These are phyloP conservation scores for Epirrhoe alternata DNA, from an alignment of 2,888 invertebrate genomes.

Conservation along the genomic window DNA sequence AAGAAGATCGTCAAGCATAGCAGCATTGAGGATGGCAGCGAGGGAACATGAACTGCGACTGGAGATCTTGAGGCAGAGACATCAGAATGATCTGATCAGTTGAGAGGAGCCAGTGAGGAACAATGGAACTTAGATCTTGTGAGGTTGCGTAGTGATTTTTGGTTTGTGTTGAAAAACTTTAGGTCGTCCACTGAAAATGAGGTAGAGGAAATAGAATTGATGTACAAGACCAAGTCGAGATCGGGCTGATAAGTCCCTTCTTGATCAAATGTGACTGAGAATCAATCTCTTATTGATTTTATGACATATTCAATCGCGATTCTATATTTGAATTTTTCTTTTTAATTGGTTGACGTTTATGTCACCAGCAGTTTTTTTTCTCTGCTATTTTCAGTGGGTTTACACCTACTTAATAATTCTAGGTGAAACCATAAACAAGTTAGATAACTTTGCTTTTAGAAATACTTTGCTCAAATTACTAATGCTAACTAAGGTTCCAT, in stretches of 20 bases:
- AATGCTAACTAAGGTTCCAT: not conserved
- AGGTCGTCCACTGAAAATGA: not conserved
- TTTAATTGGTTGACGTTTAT: not conserved
- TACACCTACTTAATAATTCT: too few species aligned
- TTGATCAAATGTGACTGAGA: too few species aligned
- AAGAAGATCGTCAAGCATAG: conserved; percentile 94
- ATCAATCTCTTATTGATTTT: too few species aligned
- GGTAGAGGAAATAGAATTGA: not conserved
- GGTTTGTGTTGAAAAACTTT: not conserved
- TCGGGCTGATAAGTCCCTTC: too few species aligned
- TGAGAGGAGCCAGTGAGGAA: conserved; percentile 72
- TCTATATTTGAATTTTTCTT: not conserved
- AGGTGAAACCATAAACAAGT: not conserved
- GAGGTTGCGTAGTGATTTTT: conserved; percentile 5
- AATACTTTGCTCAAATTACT: conserved; percentile 1
- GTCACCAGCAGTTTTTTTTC: not conserved
- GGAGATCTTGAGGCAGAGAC: conserved; percentile 92
- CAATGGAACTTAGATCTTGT: conserved; percentile 11
- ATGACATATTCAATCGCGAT: too few species aligned
- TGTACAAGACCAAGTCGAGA: too few species aligned
- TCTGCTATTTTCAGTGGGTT: not conserved
- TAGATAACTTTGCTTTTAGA: not conserved
- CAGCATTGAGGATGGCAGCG: conserved; percentile 93
- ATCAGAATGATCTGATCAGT: conserved; percentile 91
- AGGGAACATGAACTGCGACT: conserved; percentile 94